Evolutionary conservation across 2,113 vertebrate genomes (phyloP).

Genomic region (Ochotona curzoniae): DNA sequence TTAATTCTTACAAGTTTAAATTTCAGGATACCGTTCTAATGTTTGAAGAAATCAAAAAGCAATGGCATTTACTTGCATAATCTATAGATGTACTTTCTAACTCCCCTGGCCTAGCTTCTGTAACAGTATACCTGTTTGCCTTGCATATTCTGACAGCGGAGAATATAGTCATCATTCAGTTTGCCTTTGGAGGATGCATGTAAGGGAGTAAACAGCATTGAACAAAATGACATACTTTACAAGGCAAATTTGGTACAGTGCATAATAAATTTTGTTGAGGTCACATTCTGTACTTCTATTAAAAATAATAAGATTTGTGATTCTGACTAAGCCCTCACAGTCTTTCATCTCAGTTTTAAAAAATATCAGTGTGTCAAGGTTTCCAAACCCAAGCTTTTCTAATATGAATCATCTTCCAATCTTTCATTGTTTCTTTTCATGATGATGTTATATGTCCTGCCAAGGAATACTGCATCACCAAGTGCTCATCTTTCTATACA

Average conservation of each 20-base stretch:
- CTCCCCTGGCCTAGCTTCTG: not conserved
- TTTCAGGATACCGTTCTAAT: constrained; percentile 66
- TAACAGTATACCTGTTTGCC: constrained; percentile 48
- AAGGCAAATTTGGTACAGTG: constrained; percentile 62
- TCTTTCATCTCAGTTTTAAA: constrained; percentile 58
- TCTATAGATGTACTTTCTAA: not conserved
- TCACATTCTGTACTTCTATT: constrained; percentile 66
- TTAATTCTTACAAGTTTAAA: constrained; percentile 74
- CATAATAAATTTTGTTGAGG: constrained; percentile 67
- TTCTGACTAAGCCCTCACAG: constrained; percentile 62
- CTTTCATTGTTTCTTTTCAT: constrained; percentile 44
- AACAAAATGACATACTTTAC: constrained; percentile 68
- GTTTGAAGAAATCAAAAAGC: constrained; percentile 59
- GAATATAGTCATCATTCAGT: constrained; percentile 61
- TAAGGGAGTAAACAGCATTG: constrained; percentile 62
- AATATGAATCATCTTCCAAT: constrained; percentile 49
- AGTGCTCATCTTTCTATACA: constrained; percentile 63
- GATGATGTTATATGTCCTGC: constrained; percentile 3
- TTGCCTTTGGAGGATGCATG: constrained; percentile 62
- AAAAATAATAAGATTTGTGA: constrained; percentile 75
- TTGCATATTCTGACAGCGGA: constrained; percentile 43
- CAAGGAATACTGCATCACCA: constrained; percentile 55
- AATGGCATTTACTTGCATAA: constrained; percentile 52
- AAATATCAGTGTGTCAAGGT: constrained; percentile 58
- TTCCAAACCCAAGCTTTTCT: constrained; percentile 60